Evolutionary conservation across 2,888 invertebrate species (phyloP), one percentile per base, ranked within the genome.

Genomic region (Scaptomyza cyrtandrae): DNA sequence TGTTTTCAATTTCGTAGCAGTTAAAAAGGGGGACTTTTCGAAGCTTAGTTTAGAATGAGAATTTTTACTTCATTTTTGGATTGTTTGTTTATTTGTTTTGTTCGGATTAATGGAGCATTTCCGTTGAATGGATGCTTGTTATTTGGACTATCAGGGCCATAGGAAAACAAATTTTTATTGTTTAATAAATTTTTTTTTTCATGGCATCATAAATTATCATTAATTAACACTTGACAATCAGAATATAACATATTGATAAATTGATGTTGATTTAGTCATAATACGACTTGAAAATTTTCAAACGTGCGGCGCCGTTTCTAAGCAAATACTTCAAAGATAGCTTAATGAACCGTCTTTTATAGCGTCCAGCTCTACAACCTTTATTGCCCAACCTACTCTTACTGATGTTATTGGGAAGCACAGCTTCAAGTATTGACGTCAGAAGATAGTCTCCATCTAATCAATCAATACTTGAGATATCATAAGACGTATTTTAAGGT

Each of bases 141-240:
- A 69, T 66, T 64, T 3, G 24, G 24, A 24, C 24, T 24, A 24
- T 5, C 24, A 5, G 24, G 24, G 24, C 3, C 3, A 24, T 4
- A 24, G 24, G 24, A 24, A 24, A 24, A 60, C 44, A 14, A 13
- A 44, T 39, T 41, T 49, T 48, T 45, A 69, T 65, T 80, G 66
- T 67, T 67, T 73, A 72, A 80, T 72, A 71, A 75, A 80, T 83
- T 63, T 48, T 80, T 63, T 48, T 80, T 75, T 75, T 66, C 64
- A 54, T 46, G 53, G 35, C 37, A 33, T 37, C 27, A 49, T 44
- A 44, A 72, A 72, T 69, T 85, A 66, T 57, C 63, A 44, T 10
- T 16, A 74, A 76, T 84, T 87, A 76, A 63, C 82, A 72, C 58
- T 48, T 55, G 33, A 33, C 48, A 55, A 37, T 3, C 48, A 52